phyloP scores from a whole-genome alignment of 2,888 invertebrate species.

The Macropis europaea region DNA sequence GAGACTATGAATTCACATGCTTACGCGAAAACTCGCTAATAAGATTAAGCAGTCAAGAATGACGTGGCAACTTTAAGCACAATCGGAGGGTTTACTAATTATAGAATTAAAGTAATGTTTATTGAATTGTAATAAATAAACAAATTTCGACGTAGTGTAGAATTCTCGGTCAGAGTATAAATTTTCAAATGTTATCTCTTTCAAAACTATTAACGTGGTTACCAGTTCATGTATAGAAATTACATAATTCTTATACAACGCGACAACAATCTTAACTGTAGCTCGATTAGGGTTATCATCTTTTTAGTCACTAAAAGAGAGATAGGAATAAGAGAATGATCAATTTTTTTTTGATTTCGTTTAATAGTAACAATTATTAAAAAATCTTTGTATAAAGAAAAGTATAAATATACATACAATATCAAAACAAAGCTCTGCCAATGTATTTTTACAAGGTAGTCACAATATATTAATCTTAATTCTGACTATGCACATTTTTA shows the following conservation, averaged over 20 bases:
- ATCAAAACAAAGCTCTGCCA: background rate
- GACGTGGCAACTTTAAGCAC: too few species aligned
- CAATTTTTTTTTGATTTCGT: background rate
- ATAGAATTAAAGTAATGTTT: too few species aligned
- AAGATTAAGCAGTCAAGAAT: too few species aligned
- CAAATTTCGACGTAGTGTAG: too few species aligned
- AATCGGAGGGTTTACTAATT: too few species aligned
- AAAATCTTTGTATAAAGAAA: background rate
- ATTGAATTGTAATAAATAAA: too few species aligned
- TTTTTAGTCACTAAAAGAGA: background rate
- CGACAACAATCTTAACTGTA: background rate
- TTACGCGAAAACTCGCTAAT: too few species aligned
- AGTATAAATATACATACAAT: background rate
- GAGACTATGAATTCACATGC: too few species aligned
- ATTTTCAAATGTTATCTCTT: background rate
- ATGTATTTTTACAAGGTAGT: background rate
- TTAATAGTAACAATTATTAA: slow-evolving; percentile 12
- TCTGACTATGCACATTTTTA: background rate
- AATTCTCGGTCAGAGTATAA: too few species aligned
- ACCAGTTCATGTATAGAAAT: too few species aligned
- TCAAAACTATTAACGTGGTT: background rate
- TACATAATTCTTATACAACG: background rate
- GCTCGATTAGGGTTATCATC: background rate
- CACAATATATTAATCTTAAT: slow-evolving; percentile 12
- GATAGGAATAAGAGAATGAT: background rate